phyloP scores from a whole-genome alignment of 2,888 invertebrate species.

The Oegoconia quadripuncta region DNA sequence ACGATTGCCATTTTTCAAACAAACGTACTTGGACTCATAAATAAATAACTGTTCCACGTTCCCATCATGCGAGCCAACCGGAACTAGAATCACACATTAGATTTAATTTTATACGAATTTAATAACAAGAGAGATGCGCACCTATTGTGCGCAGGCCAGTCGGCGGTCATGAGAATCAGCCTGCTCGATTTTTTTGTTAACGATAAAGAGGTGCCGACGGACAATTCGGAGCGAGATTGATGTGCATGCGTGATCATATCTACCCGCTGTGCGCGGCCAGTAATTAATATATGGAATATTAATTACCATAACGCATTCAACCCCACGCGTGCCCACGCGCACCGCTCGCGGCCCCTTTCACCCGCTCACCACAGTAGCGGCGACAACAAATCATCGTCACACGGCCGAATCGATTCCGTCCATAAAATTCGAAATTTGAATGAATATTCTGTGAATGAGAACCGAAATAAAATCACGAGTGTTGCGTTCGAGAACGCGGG shows the following conservation, averaged over 20 bases:
- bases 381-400: conserved; percentile 63
- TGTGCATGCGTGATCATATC: conserved; percentile 62
- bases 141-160: conserved; percentile 41
- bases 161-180: conserved; percentile 67
- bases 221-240: conserved; percentile 67
- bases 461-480: conserved; percentile 69
- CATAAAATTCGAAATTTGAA: conserved; percentile 74
- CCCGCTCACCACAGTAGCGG: conserved; percentile 20
- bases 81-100: conserved; percentile 76
- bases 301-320: conserved; percentile 69
- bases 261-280: conserved; percentile 60
- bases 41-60: conserved; percentile 63
- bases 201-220: conserved; percentile 76
- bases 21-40: conserved; percentile 28
- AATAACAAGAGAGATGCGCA: conserved; percentile 71
- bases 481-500: conserved; percentile 44
- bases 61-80: conserved; percentile 74
- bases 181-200: conserved; percentile 59
- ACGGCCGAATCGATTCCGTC: conserved; percentile 65
- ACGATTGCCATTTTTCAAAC: conserved; percentile 13
- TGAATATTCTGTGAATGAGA: conserved; percentile 61
- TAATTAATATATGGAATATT: conserved; percentile 76
- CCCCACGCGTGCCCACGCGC: conserved; percentile 34
- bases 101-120: conserved; percentile 79
- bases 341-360: conserved; percentile 47